These are phyloP conservation scores for Acropora tenuis DNA, from an alignment of 64 coral and sea anemone species.

Conservation along the genomic window DNA sequence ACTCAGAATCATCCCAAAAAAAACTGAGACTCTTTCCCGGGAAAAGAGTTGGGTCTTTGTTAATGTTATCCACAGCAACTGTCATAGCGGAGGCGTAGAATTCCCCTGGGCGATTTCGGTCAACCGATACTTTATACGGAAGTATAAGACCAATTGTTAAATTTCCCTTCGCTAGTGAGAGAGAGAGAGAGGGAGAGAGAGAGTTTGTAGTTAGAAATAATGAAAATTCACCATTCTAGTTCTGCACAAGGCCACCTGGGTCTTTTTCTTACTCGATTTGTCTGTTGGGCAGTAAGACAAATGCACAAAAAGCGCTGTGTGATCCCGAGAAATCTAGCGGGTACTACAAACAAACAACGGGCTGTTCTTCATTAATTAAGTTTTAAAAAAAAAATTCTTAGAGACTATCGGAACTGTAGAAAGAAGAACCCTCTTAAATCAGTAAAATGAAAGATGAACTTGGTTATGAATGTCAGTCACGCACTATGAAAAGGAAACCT, in stretches of 20 bases:
- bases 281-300: background rate
- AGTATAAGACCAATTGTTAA: conserved; percentile 75
- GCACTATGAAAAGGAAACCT: no score
- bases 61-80: conserved; percentile 79
- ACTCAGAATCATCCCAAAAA: conserved; percentile 84
- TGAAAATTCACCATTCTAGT: background rate
- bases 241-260: background rate
- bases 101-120: conserved; percentile 17
- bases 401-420: no score
- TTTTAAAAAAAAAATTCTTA: no score
- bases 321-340: no score
- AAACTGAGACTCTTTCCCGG: conserved; percentile 71
- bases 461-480: no score
- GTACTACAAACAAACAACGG: no score
- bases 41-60: conserved; percentile 49
- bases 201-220: background rate
- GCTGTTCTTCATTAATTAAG: background rate
- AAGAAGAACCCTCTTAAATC: no score
- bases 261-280: background rate
- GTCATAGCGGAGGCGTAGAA: conserved; percentile 66
- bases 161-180: conserved; percentile 51
- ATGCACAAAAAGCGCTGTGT: no score
- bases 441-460: no score
- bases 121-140: conserved; percentile 29
- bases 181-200: background rate